Conservation (phyloP, 2,113 vertebrate genomes). For the Chloebia gouldiae region DNA sequence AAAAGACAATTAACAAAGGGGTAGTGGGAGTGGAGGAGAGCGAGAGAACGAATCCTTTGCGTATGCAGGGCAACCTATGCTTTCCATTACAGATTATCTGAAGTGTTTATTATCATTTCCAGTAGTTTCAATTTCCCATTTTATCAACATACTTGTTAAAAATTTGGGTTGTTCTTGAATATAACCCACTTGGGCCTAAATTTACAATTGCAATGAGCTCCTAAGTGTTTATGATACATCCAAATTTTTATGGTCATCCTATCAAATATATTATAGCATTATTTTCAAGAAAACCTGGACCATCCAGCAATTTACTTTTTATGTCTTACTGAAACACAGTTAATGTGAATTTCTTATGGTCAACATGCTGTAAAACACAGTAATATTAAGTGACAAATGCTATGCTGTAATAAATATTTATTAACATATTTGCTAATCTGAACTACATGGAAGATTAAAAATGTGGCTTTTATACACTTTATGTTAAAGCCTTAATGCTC, state of each 20-base stretch:
- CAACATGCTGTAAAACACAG: neutral
- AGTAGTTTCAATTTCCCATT: neutral
- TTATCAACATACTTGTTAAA: neutral
- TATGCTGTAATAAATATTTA: neutral
- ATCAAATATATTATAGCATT: neutral
- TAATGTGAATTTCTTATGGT: neutral
- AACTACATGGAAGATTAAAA: neutral
- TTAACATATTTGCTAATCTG: neutral
- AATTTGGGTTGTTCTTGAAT: neutral
- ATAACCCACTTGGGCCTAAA: neutral
- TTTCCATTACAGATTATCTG: neutral
- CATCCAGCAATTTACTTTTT: neutral
- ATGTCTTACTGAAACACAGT: neutral
- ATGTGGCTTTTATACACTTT: neutral
- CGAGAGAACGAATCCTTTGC: neutral
- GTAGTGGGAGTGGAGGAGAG: fast-evolving
- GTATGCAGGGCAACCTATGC: neutral
- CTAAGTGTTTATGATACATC: neutral
- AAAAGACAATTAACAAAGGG: neutral
- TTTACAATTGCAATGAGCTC: neutral
- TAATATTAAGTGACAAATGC: neutral
- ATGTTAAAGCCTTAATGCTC: neutral
- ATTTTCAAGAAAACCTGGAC: neutral
- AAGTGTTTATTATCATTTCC: neutral
- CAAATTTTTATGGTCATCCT: neutral